Base-by-base conservation (phyloP, 2,888 invertebrate species). In the Lasioglossum morio region DNA sequence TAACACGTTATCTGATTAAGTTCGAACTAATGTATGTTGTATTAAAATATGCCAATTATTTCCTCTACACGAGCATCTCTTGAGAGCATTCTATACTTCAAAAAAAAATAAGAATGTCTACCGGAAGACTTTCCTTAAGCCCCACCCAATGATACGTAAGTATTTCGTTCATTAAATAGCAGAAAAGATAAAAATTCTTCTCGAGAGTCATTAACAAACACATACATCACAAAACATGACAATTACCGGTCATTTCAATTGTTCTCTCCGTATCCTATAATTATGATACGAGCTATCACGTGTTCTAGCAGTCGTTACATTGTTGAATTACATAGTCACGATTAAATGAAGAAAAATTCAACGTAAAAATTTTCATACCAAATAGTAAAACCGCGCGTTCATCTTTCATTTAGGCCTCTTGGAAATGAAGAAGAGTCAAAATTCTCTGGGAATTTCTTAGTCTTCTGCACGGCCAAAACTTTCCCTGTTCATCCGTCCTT, bases 391-490 rank as follows among this genome's bases (percentile, higher is more conserved):
- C 19, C 43, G 12, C 8, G 48, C 27, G 1, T 19, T 72, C n/a
- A 40, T 40, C 34, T n/a, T 30, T 4, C 23, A 5, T 34, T 10
- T 23, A 4, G 34, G 7, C 1, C n/a, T 23, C 23, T 37, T 53
- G 14, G 5, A 69, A 57, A 30, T n/a, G 40, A 37, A 4, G 30
- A 27, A 34, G 10, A 1, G 37, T 37, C 23, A 19, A 23, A 37
- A 23, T 69, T 69, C 34, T 37, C 16, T 72, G 0, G 7, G 57
- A 10, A 63, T 60, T 69, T 19, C n/a, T n/a, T 34, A 23, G 73
- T n/a, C n/a, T n/a, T 7, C 46, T 37, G 12, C 4, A n/a, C 1
- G 57, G 77, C 23, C 86, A 76, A 86, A 81, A 86, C 82, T 86
- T 86, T 86, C 57, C 46, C 86, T 14, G 81, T 37, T 14, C 70